A percentile compares a stretch with the other conserved stretches of the same genome.
Evolutionary conservation across 53 echinoderm and acorn worm genomes (phyloP).

Genomic region (Crossaster papposus): DNA sequence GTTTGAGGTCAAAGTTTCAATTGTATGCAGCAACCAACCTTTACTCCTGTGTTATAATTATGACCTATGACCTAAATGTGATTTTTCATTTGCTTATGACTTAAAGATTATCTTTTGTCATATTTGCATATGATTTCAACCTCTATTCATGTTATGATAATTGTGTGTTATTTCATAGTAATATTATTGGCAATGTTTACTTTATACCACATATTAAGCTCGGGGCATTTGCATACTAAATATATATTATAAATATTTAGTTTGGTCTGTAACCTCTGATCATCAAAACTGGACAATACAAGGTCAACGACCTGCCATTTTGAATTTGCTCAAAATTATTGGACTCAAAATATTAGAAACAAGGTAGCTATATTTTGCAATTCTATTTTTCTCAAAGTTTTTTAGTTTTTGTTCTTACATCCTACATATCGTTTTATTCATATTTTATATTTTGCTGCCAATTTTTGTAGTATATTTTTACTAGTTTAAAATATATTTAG

Average conservation of each 20-base stretch:
- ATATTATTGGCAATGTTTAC: background rate
- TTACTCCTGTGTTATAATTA: too few relatives aligned
- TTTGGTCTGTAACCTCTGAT: too few relatives aligned
- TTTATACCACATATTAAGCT: too few relatives aligned
- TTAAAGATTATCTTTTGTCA: background rate
- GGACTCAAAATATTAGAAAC: background rate
- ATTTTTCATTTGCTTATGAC: background rate
- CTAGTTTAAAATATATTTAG: background rate
- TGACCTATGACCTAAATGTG: background rate
- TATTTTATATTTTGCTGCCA: background rate
- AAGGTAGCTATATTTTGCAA: background rate
- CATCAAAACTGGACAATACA: background rate
- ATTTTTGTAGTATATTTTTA: background rate
- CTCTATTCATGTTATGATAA: too few relatives aligned
- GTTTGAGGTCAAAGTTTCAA: too few relatives aligned
- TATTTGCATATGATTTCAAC: too few relatives aligned
- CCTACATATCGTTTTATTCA: background rate
- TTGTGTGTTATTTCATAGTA: background rate
- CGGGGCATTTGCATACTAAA: too few relatives aligned
- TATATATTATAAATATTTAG: too few relatives aligned
- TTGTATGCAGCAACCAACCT: too few relatives aligned
- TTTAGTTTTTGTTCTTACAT: background rate
- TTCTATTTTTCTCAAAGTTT: slow-evolving; percentile 7
- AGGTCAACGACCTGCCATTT: background rate
- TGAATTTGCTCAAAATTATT: background rate